Evolutionary conservation across 2,888 invertebrate genomes (phyloP).

Genomic region (Bombylius discolor): DNA sequence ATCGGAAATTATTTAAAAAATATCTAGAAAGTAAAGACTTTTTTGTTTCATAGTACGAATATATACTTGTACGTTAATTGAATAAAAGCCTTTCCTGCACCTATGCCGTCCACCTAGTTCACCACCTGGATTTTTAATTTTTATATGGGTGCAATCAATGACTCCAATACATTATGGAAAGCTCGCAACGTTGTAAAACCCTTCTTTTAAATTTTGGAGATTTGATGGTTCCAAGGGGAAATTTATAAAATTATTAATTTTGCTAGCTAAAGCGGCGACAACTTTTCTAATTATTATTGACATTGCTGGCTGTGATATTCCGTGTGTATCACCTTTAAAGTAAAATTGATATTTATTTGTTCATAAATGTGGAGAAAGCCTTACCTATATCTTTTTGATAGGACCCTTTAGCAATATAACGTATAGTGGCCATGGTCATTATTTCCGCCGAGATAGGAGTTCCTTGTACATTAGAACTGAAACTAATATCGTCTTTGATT

Average conservation of each 20-base stretch:
- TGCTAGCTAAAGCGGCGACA: background rate
- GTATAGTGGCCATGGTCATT: too few relatives aligned
- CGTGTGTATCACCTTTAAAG: background rate
- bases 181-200: background rate
- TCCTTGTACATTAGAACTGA: too few relatives aligned
- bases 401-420: too few relatives aligned
- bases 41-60: too few relatives aligned
- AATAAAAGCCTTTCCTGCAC: background rate
- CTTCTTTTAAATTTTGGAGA: background rate
- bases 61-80: background rate
- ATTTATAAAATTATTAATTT: background rate
- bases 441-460: too few relatives aligned
- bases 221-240: background rate
- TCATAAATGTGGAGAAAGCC: too few relatives aligned
- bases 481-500: too few relatives aligned
- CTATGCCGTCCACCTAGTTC: background rate
- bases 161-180: background rate
- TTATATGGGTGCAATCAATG: too few relatives aligned
- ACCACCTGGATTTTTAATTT: conserved; percentile 3
- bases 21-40: background rate
- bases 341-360: too few relatives aligned
- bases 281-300: background rate
- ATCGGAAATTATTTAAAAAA: background rate
- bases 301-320: background rate
- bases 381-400: too few relatives aligned